Conservation (phyloP, 2,797 vertebrate species). For the Scyliorhinus canicula region DNA sequence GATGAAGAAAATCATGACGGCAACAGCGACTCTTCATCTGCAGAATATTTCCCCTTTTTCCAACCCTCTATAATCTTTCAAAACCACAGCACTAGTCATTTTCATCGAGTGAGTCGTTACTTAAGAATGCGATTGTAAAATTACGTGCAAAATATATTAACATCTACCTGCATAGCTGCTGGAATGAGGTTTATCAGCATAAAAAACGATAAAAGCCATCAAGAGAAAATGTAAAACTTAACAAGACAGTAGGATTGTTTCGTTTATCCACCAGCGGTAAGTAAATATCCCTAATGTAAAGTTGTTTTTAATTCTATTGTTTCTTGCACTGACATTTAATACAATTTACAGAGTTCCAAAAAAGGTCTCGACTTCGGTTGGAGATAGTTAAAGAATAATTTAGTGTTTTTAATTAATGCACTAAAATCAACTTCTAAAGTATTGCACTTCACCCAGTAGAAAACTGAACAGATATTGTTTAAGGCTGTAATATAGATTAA, state of each 20-base stretch:
- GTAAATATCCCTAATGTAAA: background rate
- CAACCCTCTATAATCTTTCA: background rate
- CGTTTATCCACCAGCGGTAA: constrained; percentile 2
- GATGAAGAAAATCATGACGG: background rate
- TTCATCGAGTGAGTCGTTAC: background rate
- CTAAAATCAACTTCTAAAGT: background rate
- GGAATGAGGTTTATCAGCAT: background rate
- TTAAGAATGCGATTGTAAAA: background rate
- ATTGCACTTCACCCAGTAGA: background rate
- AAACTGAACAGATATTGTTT: background rate
- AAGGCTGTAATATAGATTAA: background rate
- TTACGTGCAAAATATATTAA: too few species aligned
- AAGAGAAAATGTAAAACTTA: background rate
- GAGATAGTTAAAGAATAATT: background rate
- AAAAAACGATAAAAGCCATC: background rate
- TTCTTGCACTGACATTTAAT: background rate
- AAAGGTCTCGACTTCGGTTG: background rate
- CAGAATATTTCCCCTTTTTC: background rate
- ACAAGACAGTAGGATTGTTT: background rate
- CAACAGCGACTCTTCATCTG: background rate
- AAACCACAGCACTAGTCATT: background rate
- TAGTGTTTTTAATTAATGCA: background rate
- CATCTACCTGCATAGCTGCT: constrained; percentile 5
- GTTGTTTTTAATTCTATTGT: background rate
- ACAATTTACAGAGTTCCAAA: background rate